phyloP scores from a whole-genome alignment of 2,888 invertebrate genomes.

The Hypomecis punctinalis region DNA sequence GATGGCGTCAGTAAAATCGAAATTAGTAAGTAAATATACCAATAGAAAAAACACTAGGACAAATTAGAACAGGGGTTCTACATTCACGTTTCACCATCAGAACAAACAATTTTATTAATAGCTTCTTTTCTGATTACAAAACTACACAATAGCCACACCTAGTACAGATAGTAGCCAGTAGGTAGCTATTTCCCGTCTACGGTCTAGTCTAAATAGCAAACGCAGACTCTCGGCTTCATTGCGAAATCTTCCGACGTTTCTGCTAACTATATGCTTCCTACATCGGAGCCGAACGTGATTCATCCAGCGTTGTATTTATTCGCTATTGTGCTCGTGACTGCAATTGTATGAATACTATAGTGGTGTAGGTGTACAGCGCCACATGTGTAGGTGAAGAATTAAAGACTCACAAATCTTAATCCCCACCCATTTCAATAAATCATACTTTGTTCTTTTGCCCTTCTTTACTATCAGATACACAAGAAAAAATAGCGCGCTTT shows the following conservation, averaged over 20 bases:
- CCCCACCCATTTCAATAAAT: no score
- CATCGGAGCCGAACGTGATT: conserved; percentile 23
- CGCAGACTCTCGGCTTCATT: conserved; percentile 33
- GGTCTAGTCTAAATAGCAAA: conserved; percentile 31
- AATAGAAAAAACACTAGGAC: no score
- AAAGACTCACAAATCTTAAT: no score
- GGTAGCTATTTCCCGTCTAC: neutral
- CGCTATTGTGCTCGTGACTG: neutral
- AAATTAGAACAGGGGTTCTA: no score
- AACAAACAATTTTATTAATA: no score
- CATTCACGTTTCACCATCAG: no score
- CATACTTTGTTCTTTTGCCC: no score
- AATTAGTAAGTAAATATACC: no score
- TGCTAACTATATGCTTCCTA: conserved; percentile 39
- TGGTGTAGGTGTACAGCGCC: neutral
- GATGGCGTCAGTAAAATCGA: no score
- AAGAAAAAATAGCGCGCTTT: no score
- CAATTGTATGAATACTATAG: neutral
- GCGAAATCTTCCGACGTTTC: conserved; percentile 34
- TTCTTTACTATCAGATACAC: no score
- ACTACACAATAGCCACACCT: neutral
- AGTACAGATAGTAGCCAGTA: neutral
- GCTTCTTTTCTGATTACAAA: no score
- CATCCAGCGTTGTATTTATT: conserved; percentile 6
- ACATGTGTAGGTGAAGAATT: neutral